Base-by-base conservation (phyloP, 1,140 invertebrate genomes). In the Drosophila pruinosa region DNA sequence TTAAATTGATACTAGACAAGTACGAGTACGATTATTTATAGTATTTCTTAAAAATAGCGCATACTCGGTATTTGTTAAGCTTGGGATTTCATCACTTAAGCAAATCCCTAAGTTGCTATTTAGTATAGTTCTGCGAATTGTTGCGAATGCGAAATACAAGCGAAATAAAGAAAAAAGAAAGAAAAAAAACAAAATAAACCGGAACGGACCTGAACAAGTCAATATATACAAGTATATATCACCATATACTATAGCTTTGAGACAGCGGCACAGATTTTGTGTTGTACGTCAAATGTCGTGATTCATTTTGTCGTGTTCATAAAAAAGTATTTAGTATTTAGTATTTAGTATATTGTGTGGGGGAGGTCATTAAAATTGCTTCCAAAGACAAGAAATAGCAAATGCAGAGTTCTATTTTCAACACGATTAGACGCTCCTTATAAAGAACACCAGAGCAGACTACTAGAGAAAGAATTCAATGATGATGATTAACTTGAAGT, bases 221-320 rank as follows among this genome's bases (percentile, higher is more conserved):
- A 15, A 6, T 34, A 34, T 45, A 45, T 48, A 43, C 1, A n/a
- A 19, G 21, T 34, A 53, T 36, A 36, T 3, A 50, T 36, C n/a
- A 34, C 8, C 8, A 2, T 45, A 22, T 41, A 19, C 2, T 31
- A 26, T 31, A 3, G n/a, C n/a, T n/a, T n/a, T n/a, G n/a, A n/a
- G n/a, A n/a, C n/a, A n/a, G n/a, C 26, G 5, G 47, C 6, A 4
- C 4, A 21, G 31, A 53, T 53, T 31, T 50, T n/a, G n/a, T n/a
- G 28, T 12, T 38, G 8, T 19, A 52, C 48, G 28, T 52, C 26
- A 52, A 52, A 48, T 45, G 17, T 47, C 43, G 28, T 59, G 43
- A 48, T 38, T 59, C 57, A 59, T 14, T 59, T 59, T 59, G 56
- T 59, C 56, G 41, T 59, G 26, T 59, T 58, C 41, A 45, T 31